Percentiles rank a stretch among this genome's conserved stretches.
Conservation (phyloP, 2,888 invertebrate species). For the Enchytraeus crypticus region DNA sequence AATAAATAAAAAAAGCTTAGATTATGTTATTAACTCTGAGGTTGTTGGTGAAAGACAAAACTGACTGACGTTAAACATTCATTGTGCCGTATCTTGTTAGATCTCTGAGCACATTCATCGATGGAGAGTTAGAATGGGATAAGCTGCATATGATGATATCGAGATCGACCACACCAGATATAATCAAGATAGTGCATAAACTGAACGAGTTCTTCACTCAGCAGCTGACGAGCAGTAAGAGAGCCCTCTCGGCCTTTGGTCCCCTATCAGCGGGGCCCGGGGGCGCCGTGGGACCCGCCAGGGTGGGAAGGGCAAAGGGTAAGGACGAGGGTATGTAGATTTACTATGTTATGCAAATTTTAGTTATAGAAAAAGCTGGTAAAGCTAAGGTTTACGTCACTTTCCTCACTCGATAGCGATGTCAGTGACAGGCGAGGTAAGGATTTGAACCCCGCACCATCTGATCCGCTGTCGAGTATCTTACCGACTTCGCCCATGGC, state of each 20-base stretch:
- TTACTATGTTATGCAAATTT: neutral
- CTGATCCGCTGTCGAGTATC: too few relatives aligned
- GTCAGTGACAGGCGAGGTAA: too few relatives aligned
- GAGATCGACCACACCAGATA: conserved; percentile 89
- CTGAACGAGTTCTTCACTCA: conserved; percentile 95
- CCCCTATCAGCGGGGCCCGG: conserved; percentile 48
- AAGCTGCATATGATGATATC: conserved; percentile 93
- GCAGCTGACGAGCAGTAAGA: conserved; percentile 88
- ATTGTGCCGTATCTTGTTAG: conserved; percentile 48
- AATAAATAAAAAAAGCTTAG: too few relatives aligned
- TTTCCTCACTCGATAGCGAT: too few relatives aligned
- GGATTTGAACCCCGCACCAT: too few relatives aligned
- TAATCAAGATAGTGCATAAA: conserved; percentile 91
- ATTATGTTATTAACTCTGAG: too few relatives aligned
- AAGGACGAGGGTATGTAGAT: conserved; percentile 13
- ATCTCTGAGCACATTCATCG: conserved; percentile 80
- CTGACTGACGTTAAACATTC: too few relatives aligned
- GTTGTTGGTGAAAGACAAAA: too few relatives aligned
- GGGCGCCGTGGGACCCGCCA: too few relatives aligned
- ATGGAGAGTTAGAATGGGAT: conserved; percentile 85
- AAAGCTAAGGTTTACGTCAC: neutral
- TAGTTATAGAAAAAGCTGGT: neutral
- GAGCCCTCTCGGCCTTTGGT: conserved; percentile 67
- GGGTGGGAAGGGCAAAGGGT: conserved; percentile 11
- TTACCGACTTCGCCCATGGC: too few relatives aligned